Evolutionary conservation across 1,140 invertebrate species (phyloP).

Genomic region (Dreissena rostriformis): DNA sequence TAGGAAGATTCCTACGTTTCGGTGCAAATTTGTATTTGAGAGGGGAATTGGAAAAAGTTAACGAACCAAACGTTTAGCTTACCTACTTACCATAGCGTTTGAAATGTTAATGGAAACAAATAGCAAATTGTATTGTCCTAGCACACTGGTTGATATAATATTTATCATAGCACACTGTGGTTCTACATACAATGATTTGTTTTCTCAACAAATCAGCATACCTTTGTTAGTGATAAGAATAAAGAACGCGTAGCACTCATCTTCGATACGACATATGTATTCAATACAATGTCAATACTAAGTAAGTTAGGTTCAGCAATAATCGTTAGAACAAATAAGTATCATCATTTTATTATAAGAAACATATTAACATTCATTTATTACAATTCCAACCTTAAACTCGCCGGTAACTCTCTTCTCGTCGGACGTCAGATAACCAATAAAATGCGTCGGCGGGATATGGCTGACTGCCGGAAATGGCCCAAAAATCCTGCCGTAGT

Average conservation of each 20-base stretch:
- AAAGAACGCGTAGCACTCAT: neutral
- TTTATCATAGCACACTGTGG: too few species aligned
- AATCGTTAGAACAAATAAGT: neutral
- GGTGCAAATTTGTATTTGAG: too few species aligned
- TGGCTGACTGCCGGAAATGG: slow-evolving; percentile 74
- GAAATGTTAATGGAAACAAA: too few species aligned
- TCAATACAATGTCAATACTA: neutral
- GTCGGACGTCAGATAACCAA: slow-evolving; percentile 77
- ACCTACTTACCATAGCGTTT: too few species aligned
- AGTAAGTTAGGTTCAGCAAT: neutral
- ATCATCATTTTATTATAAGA: neutral
- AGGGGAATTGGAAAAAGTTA: too few species aligned
- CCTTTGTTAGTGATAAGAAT: neutral
- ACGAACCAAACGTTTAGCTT: too few species aligned
- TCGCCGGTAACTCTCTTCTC: slow-evolving; percentile 65
- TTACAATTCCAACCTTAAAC: slow-evolving; percentile 66
- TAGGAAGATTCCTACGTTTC: too few species aligned
- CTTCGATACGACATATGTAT: neutral
- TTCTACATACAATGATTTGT: too few species aligned
- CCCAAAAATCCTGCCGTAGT: slow-evolving; percentile 77
- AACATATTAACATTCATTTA: neutral
- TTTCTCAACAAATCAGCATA: too few species aligned
- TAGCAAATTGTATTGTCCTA: too few species aligned
- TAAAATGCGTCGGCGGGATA: slow-evolving; percentile 74
- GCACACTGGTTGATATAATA: too few species aligned